Evolutionary conservation across 2,797 vertebrate species (phyloP).

Genomic region (Carcharodon carcharias): DNA sequence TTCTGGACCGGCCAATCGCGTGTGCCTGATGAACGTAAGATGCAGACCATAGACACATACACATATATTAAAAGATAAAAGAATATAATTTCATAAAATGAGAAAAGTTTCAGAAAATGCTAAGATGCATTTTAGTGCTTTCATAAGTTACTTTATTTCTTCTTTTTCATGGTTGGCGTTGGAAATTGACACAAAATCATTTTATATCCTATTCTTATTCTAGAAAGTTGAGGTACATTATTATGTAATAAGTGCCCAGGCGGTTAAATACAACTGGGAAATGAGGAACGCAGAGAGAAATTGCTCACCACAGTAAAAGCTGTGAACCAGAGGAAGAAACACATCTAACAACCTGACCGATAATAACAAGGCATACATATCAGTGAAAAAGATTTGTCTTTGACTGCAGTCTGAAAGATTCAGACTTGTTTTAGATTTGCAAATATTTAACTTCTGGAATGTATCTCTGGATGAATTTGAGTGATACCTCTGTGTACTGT

Average conservation of each 20-base stretch:
- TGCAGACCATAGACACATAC: not conserved
- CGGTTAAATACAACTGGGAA: not conserved
- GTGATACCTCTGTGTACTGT: not conserved
- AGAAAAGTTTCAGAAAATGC: not conserved
- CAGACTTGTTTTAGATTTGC: not conserved
- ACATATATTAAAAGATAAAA: not conserved
- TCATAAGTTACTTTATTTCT: not conserved
- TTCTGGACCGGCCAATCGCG: too few species aligned
- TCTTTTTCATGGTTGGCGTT: not conserved
- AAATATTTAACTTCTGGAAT: constrained; percentile 1
- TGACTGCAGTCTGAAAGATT: not conserved
- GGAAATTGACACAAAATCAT: not conserved
- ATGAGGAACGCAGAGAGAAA: not conserved
- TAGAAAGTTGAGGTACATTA: not conserved
- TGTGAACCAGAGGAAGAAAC: not conserved
- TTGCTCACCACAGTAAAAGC: not conserved
- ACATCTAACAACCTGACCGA: too few species aligned
- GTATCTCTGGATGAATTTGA: not conserved
- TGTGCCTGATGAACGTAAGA: too few species aligned
- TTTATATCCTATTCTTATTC: not conserved
- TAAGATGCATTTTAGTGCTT: not conserved
- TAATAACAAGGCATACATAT: not conserved
- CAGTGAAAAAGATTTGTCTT: not conserved
- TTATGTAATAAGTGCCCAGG: not conserved
- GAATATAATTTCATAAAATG: not conserved